Conservation (phyloP, 2,797 vertebrate genomes). For the Platyrinchus mystaceus region DNA sequence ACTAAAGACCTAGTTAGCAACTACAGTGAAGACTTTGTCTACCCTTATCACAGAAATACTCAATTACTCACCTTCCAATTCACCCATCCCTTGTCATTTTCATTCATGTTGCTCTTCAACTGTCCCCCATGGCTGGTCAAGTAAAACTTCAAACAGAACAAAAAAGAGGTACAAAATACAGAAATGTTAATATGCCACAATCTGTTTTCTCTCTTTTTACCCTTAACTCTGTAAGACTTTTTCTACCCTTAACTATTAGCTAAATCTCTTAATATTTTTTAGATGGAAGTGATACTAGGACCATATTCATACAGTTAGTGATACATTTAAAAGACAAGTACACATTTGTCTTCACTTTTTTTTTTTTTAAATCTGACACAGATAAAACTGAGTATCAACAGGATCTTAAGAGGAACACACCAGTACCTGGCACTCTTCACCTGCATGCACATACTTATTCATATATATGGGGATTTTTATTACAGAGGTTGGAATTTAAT, state of each 20-base stretch:
- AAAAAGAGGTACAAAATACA: background rate
- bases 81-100: conserved; percentile 95
- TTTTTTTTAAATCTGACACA: background rate
- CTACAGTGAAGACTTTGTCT: background rate
- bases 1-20: background rate
- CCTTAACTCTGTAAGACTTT: background rate
- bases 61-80: conserved; percentile 93
- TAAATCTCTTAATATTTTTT: background rate
- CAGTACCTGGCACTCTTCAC: background rate
- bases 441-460: background rate
- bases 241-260: background rate
- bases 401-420: rapidly evolving
- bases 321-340: background rate
- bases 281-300: background rate
- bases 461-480: background rate
- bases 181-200: background rate
- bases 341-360: rapidly evolving
- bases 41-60: background rate
- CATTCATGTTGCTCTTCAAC: conserved; percentile 93
- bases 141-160: conserved; percentile 81
- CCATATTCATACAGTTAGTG: background rate
- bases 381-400: background rate
- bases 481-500: background rate
- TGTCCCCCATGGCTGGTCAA: conserved; percentile 93
- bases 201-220: background rate